Evolutionary conservation across 2,888 invertebrate species (phyloP).

Genomic region (Parnassius smintheus): DNA sequence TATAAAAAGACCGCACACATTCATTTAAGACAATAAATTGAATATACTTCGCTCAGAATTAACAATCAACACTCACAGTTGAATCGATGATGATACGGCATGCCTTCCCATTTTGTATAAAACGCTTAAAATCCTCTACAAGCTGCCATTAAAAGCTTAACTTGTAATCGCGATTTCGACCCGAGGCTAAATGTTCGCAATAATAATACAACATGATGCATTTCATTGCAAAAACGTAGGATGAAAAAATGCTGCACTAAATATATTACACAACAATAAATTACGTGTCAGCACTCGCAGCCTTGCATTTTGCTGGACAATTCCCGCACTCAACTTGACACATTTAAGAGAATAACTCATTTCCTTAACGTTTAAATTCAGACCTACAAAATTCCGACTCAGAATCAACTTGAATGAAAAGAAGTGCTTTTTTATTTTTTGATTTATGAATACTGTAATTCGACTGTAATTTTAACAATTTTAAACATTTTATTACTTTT

Average conservation of each 20-base stretch:
- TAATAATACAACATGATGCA: constrained; percentile 24
- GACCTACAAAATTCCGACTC: constrained; percentile 21
- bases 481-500: background rate
- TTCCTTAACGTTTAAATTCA: constrained; percentile 28
- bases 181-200: constrained; percentile 20
- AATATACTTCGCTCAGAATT: background rate
- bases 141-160: constrained; percentile 22
- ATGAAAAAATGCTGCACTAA: constrained; percentile 20
- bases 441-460: constrained; percentile 13
- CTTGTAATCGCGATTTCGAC: constrained; percentile 21
- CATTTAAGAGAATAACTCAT: constrained; percentile 27
- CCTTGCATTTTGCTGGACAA: constrained; percentile 27
- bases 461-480: background rate
- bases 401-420: constrained; percentile 9
- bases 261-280: constrained; percentile 28
- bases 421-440: constrained; percentile 17
- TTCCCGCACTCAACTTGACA: constrained; percentile 28
- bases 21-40: background rate
- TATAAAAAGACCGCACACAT: too few relatives aligned
- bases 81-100: background rate
- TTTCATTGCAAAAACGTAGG: constrained; percentile 23
- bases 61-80: background rate
- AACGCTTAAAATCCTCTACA: constrained; percentile 20
- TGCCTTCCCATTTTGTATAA: constrained; percentile 12
- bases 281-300: constrained; percentile 23